These are phyloP conservation scores for Sturnira hondurensis DNA, from an alignment of 2,113 vertebrate genomes.

Conservation along the genomic window DNA sequence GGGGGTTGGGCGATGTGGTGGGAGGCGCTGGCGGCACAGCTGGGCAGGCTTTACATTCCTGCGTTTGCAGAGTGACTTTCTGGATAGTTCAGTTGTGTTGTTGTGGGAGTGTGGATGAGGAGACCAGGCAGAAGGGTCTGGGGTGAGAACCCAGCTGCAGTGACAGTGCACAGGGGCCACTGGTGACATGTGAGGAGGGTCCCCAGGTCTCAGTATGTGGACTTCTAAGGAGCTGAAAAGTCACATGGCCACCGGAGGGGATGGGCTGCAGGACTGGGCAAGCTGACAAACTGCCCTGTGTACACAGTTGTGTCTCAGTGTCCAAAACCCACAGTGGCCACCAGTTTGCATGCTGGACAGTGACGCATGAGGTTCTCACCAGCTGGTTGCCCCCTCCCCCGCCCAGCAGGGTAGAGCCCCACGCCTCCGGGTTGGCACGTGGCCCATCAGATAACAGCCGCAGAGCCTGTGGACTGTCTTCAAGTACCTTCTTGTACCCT, in stretches of 20 bases:
- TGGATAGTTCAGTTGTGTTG: background rate
- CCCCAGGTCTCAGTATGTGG: rapidly evolving
- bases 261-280: background rate
- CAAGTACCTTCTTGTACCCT: constrained; percentile 24
- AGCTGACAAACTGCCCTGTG: background rate
- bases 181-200: background rate
- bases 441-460: constrained; percentile 24
- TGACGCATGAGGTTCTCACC: rapidly evolving
- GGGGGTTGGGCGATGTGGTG: background rate
- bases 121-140: background rate
- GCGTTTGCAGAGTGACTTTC: background rate
- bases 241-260: background rate
- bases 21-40: background rate
- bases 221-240: background rate
- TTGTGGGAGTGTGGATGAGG: rapidly evolving
- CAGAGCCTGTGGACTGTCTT: background rate
- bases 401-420: background rate
- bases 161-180: background rate
- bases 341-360: no score
- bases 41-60: background rate
- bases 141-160: rapidly evolving
- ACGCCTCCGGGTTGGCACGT: background rate
- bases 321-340: rapidly evolving
- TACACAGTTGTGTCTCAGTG: rapidly evolving
- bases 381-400: background rate